phyloP scores from a whole-genome alignment of 2,113 vertebrate genomes.

The Buteo buteo region DNA sequence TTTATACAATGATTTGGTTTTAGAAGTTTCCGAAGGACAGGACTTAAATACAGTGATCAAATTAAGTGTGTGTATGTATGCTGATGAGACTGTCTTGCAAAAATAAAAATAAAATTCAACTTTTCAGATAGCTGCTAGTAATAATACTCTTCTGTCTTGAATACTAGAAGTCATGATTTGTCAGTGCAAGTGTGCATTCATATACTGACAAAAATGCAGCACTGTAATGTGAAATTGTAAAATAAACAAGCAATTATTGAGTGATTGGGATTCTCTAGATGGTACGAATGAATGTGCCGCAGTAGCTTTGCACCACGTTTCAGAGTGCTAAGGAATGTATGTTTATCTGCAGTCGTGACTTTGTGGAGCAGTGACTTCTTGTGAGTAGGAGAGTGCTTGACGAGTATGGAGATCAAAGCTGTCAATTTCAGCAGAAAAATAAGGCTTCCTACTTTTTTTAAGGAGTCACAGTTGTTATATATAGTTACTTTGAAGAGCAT shows the following conservation, averaged over 20 bases:
- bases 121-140: background rate
- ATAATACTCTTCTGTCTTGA: background rate
- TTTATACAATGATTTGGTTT: background rate
- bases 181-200: background rate
- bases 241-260: background rate
- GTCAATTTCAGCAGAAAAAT: background rate
- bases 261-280: background rate
- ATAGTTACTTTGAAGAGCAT: background rate
- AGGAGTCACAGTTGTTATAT: background rate
- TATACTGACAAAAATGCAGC: background rate
- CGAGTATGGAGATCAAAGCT: background rate
- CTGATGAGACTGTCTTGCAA: background rate
- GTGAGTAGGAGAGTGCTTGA: background rate
- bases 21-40: background rate
- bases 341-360: background rate
- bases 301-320: background rate
- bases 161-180: background rate
- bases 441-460: background rate
- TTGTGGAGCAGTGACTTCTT: background rate
- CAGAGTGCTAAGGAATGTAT: background rate
- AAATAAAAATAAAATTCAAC: background rate
- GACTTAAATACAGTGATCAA: background rate
- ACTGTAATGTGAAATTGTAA: background rate
- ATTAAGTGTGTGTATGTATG: background rate
- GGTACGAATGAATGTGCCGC: background rate